phyloP scores from a whole-genome alignment of 2,888 invertebrate species.

The Chrysomela aeneicollis region DNA sequence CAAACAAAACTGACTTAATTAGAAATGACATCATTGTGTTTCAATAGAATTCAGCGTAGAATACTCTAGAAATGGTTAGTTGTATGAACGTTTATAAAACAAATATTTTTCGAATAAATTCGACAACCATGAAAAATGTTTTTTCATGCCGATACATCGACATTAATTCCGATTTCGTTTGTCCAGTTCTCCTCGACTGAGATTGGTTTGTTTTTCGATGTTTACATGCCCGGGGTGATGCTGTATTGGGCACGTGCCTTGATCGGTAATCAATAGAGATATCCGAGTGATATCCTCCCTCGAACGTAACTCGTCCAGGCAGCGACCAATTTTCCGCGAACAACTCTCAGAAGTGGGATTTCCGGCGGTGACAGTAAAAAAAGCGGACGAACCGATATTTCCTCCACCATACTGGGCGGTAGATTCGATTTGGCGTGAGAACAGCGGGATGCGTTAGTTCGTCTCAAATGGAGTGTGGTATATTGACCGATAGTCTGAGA shows the following conservation, averaged over 20 bases:
- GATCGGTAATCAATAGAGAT: constrained; percentile 21
- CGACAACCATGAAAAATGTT: no score
- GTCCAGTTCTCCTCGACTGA: constrained; percentile 23
- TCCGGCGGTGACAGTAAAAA: background rate
- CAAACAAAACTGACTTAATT: no score
- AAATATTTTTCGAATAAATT: no score
- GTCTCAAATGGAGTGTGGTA: no score
- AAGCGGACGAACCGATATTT: background rate
- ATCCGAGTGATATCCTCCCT: constrained; percentile 1
- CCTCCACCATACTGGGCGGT: background rate
- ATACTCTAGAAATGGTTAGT: no score
- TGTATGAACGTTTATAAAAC: no score
- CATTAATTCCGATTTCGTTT: constrained; percentile 13
- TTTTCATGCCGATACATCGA: constrained; percentile 15
- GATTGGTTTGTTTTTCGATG: constrained; percentile 33
- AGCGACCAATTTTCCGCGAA: constrained; percentile 9
- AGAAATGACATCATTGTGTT: no score
- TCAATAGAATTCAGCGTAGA: no score
- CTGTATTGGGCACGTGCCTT: constrained; percentile 15
- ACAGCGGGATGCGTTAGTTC: no score
- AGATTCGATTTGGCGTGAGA: background rate
- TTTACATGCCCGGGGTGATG: constrained; percentile 26
- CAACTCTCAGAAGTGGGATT: constrained; percentile 18
- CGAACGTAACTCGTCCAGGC: background rate
- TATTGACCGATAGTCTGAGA: no score